Conservation (phyloP, 2,888 invertebrate species). For the Bursaphelenchus okinawaensis region DNA sequence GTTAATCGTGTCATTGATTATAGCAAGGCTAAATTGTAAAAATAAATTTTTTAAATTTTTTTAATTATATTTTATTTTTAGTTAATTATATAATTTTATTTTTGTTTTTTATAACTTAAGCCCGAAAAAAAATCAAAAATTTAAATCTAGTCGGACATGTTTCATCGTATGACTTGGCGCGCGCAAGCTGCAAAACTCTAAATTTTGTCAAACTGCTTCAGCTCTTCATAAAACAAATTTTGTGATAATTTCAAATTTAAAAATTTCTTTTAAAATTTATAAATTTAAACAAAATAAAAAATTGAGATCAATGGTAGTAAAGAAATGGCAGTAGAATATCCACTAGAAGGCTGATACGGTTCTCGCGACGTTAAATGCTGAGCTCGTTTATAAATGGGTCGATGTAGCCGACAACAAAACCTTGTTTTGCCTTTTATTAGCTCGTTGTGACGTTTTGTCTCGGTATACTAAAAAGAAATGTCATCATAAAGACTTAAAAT, state of each 20-base stretch:
- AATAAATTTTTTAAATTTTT: too few relatives aligned
- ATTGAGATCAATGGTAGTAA: background rate
- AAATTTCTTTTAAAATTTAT: too few relatives aligned
- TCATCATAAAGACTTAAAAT: background rate
- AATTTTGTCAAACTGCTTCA: too few relatives aligned
- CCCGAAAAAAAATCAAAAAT: too few relatives aligned
- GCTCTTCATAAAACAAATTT: too few relatives aligned
- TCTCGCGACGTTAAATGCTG: background rate
- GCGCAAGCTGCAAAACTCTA: too few relatives aligned
- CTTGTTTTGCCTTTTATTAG: background rate
- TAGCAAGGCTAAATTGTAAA: conserved; percentile 4
- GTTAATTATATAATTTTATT: too few relatives aligned
- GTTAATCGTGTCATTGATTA: background rate
- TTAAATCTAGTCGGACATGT: too few relatives aligned
- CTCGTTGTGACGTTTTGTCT: background rate
- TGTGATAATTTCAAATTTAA: too few relatives aligned
- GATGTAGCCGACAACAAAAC: background rate
- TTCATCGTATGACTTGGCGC: too few relatives aligned
- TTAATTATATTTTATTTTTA: too few relatives aligned
- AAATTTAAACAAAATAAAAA: background rate
- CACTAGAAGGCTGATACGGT: background rate
- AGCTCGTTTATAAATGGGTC: background rate
- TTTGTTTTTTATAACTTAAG: too few relatives aligned
- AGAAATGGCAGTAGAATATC: background rate
- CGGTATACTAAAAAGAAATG: background rate